Evolutionary conservation across 64 coral and sea anemone species (phyloP), one percentile per base, ranked within the genome.

Genomic region (Pocillopora damicornis): DNA sequence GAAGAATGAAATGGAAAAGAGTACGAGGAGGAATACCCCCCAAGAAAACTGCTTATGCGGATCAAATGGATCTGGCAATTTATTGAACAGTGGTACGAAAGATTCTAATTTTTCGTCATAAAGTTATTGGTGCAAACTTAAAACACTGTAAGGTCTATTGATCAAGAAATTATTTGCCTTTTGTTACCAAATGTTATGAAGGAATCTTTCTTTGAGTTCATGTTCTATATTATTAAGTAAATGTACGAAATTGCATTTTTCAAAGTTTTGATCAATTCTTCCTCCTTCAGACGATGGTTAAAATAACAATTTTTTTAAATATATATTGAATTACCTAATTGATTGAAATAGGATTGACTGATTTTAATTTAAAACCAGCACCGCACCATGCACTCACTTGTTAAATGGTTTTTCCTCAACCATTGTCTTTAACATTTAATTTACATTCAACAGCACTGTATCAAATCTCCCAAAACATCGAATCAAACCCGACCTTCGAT

Each of bases 1-100:
- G 90, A 68, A 75, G 90, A 15, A 92, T 92, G 90, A 92, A 92
- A 12, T 92, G 90, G 90, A 92, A 92, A 22, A 36, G 90, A 37
- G 45, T 79, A 1, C 82, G 90, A 25, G 90, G 90, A 4, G 81
- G 69, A 68, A 72, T 75, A 36, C 58, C 89, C 0, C 75, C 75
- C 0, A 86, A 82, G 74, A 91, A 86, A 22, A 62, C 58, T 0
- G 45, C 4, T 3, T 9, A 20, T 8, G 26, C 37, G 18, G 81
- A 85, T 23, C 81, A 85, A 22, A 85, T 85, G 37, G 81, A 85
- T 51, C 71, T 85, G n/a, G 81, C 38, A 25, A 42, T 85, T 66
- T 85, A 66, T 85, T 85, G 38, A 85, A 85, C 64, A 72, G 58
- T 66, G 61, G 62, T 63, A 36, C 25, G 15, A 26, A 63, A 11